Evolutionary conservation across 1,140 invertebrate genomes (phyloP), one percentile per base, ranked within the genome.

Genomic region (Akabosia matsudoensis): DNA sequence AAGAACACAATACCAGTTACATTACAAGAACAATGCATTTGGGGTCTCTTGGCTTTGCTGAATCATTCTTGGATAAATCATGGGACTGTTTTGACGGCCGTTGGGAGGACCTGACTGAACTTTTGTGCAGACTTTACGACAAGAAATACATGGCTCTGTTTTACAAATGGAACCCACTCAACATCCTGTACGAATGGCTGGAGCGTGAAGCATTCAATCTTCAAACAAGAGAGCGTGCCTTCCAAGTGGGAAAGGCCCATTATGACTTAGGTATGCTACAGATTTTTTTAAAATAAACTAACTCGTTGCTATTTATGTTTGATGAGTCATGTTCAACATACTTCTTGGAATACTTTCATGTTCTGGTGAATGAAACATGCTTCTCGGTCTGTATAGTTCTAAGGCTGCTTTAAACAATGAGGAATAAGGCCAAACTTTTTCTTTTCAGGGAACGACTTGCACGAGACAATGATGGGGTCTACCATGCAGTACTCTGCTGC

Each of bases 371-470:
- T n/a, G n/a, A n/a, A n/a, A n/a, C n/a, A n/a, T n/a, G n/a, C n/a
- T n/a, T n/a, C n/a, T n/a, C n/a, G n/a, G n/a, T n/a, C n/a, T n/a
- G n/a, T n/a, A n/a, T n/a, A n/a, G n/a, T n/a, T n/a, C n/a, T n/a
- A n/a, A n/a, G n/a, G n/a, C n/a, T n/a, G n/a, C n/a, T n/a, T n/a
- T n/a, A n/a, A n/a, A n/a, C n/a, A n/a, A n/a, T n/a, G n/a, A n/a
- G n/a, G n/a, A n/a, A n/a, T n/a, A n/a, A n/a, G n/a, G n/a, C n/a
- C n/a, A n/a, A n/a, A n/a, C n/a, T n/a, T n/a, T n/a, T n/a, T n/a
- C n/a, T n/a, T n/a, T n/a, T n/a, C 37, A 45, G 74, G 74, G 3
- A 73, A 76, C 22, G 76, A 76, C 28, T 28, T 76, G 18, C 74
- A 56, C 64, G 22, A 28, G 45, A 51, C 24, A 1, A 31, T 73